These are phyloP conservation scores for Eciton burchellii DNA, from an alignment of 1,140 invertebrate genomes.

Conservation along the genomic window DNA sequence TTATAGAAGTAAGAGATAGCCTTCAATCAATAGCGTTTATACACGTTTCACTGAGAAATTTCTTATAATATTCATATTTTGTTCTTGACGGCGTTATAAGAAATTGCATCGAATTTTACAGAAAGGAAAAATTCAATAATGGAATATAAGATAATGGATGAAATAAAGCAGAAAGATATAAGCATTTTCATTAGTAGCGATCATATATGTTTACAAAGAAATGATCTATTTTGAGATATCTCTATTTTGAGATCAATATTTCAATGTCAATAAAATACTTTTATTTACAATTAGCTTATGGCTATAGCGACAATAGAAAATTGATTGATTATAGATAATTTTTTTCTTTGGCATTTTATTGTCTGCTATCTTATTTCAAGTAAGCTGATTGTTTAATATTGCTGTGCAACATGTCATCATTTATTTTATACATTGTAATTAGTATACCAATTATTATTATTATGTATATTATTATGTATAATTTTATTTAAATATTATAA, in stretches of 20 bases:
- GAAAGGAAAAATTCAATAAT: not conserved
- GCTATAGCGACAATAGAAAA: not conserved
- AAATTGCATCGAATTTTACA: not conserved
- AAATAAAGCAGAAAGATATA: not conserved
- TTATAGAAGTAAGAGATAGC: too few relatives aligned
- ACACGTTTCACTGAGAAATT: too few relatives aligned
- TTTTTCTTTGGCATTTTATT: not conserved
- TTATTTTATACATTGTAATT: too few relatives aligned
- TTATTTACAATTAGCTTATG: conserved; percentile 7
- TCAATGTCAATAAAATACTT: conserved; percentile 7
- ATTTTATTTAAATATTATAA: too few relatives aligned
- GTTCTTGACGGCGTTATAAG: not conserved
- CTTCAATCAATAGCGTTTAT: too few relatives aligned
- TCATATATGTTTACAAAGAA: not conserved
- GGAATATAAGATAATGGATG: too few relatives aligned
- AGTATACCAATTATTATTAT: not conserved
- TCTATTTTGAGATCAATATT: not conserved
- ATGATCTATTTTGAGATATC: not conserved
- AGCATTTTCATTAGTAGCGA: not conserved
- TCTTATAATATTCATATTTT: too few relatives aligned
- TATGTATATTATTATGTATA: too few relatives aligned
- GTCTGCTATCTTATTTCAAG: not conserved
- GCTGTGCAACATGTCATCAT: not conserved
- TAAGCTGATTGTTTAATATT: not conserved
- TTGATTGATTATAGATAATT: not conserved